Evolutionary conservation across 2,797 vertebrate genomes (phyloP).

Genomic region (Gastrophryne carolinensis): DNA sequence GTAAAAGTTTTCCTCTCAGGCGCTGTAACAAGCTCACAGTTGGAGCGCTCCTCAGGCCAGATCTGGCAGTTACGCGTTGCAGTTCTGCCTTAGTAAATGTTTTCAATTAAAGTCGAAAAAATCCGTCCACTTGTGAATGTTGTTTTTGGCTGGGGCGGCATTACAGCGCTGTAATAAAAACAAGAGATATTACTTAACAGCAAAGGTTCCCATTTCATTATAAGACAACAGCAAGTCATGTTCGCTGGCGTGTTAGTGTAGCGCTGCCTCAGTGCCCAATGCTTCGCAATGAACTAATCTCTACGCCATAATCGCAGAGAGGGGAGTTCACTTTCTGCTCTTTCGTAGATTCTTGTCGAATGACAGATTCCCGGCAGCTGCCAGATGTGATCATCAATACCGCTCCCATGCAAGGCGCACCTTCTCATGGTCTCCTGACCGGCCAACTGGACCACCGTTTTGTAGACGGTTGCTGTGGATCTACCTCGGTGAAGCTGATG

Average conservation of each 20-base stretch:
- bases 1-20: background rate
- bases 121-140: slow-evolving; percentile 57
- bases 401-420: slow-evolving; percentile 66
- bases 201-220: slow-evolving; percentile 50
- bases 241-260: slow-evolving; percentile 34
- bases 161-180: slow-evolving; percentile 51
- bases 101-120: slow-evolving; percentile 66
- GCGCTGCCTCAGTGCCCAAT: slow-evolving; percentile 39
- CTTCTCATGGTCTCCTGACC: slow-evolving; percentile 62
- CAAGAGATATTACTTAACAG: slow-evolving; percentile 53
- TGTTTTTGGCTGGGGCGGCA: slow-evolving; percentile 52
- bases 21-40: background rate
- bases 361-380: slow-evolving; percentile 73
- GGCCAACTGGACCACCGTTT: background rate
- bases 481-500: slow-evolving; percentile 56
- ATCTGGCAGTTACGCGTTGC: slow-evolving; percentile 22
- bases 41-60: background rate
- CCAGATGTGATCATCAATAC: slow-evolving; percentile 73
- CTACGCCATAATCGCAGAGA: slow-evolving; percentile 64
- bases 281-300: slow-evolving; percentile 60
- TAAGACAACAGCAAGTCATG: slow-evolving; percentile 47
- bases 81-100: slow-evolving; percentile 56
- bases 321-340: slow-evolving; percentile 69
- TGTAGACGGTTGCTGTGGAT: background rate
- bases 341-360: slow-evolving; percentile 75